These are phyloP conservation scores for Lamellibrachia luymesi DNA, from an alignment of 1,140 invertebrate species.

Conservation along the genomic window DNA sequence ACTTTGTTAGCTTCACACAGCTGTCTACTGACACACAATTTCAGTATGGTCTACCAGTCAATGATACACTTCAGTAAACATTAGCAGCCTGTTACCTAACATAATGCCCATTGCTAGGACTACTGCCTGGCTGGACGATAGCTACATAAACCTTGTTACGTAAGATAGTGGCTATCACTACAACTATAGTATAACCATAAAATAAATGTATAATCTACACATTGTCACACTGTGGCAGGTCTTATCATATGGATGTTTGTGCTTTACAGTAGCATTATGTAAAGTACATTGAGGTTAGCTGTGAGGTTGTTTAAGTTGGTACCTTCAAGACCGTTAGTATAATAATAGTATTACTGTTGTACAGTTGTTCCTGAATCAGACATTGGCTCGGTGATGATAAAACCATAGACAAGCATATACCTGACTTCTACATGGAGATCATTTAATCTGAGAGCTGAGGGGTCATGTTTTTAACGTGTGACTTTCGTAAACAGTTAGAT, in stretches of 20 bases:
- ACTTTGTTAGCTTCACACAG: too few relatives aligned
- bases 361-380: background rate
- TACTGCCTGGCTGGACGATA: too few relatives aligned
- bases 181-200: too few relatives aligned
- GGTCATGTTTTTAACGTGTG: background rate
- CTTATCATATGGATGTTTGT: background rate
- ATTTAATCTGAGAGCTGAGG: background rate
- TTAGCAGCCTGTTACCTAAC: too few relatives aligned
- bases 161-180: too few relatives aligned
- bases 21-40: too few relatives aligned
- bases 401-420: background rate
- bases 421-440: background rate
- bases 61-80: too few relatives aligned
- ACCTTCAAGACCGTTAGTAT: background rate
- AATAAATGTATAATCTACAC: too few relatives aligned
- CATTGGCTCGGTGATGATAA: background rate
- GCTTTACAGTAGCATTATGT: background rate
- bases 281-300: background rate
- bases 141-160: too few relatives aligned
- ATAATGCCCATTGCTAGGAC: too few relatives aligned
- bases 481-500: background rate
- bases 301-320: background rate
- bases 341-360: background rate
- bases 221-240: background rate
- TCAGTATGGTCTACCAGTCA: too few relatives aligned